A percentile compares a stretch with the other conserved stretches of the same genome.
Evolutionary conservation across 37 sponge, comb jelly and placozoan species (phyloP).

Genomic region (Dysidea cf. avara): DNA sequence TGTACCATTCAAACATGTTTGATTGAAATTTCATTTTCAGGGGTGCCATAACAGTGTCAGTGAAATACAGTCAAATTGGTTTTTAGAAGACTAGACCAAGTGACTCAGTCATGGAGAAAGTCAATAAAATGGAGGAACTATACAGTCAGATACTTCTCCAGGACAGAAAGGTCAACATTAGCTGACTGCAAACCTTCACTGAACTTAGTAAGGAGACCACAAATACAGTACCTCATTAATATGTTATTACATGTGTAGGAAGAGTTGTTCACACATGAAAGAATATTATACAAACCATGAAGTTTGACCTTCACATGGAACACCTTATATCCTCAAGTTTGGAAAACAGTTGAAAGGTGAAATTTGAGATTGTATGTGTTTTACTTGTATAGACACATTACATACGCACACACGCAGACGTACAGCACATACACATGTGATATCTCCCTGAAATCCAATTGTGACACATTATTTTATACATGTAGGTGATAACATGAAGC

Average conservation of each 20-base stretch:
- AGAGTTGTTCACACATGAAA: conserved; percentile 84
- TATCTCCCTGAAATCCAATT: too few relatives aligned
- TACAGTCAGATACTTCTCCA: conserved; percentile 61
- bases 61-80: too few relatives aligned
- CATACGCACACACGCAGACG: too few relatives aligned
- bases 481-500: conserved; percentile 57
- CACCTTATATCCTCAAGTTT: conserved; percentile 83
- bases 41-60: too few relatives aligned
- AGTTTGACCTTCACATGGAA: conserved; percentile 88
- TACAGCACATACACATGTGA: too few relatives aligned
- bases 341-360: conserved; percentile 80
- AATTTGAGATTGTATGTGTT: too few relatives aligned
- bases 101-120: conserved; percentile 96
- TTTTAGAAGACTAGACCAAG: too few relatives aligned
- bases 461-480: not conserved
- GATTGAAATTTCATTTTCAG: too few relatives aligned
- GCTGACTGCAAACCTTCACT: conserved; percentile 65
- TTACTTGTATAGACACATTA: too few relatives aligned
- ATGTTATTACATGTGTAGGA: conserved; percentile 39
- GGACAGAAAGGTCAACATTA: conserved; percentile 60
- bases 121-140: conserved; percentile 92
- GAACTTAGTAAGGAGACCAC: conserved; percentile 28
- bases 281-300: conserved; percentile 90
- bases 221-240: not conserved
- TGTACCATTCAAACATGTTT: too few relatives aligned